Percentiles rank a stretch among this genome's conserved stretches.
Evolutionary conservation across 2,888 invertebrate species (phyloP).

Genomic region (Gnatocerus cornutus): DNA sequence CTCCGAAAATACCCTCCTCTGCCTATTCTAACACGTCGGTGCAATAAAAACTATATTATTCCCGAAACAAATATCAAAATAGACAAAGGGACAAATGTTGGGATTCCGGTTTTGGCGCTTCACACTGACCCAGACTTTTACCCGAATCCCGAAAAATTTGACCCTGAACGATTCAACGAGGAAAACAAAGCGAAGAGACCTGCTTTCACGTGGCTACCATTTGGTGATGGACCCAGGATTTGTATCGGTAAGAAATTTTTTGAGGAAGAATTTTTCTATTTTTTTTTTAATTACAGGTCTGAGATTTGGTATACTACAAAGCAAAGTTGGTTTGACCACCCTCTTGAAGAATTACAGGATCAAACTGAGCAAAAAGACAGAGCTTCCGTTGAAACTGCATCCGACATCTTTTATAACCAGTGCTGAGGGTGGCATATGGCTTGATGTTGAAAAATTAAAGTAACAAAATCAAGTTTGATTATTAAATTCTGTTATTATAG

Average conservation of each 20-base stretch:
- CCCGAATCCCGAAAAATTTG: constrained; percentile 48
- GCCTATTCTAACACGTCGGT: constrained; percentile 53
- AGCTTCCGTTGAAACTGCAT: constrained; percentile 47
- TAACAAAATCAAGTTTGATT: background rate
- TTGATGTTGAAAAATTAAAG: constrained; percentile 47
- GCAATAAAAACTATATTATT: constrained; percentile 58
- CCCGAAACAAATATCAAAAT: constrained; percentile 61
- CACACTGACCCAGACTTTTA: constrained; percentile 51
- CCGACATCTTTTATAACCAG: constrained; percentile 50
- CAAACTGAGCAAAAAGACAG: constrained; percentile 53
- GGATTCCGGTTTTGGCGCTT: constrained; percentile 53
- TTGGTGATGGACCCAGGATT: constrained; percentile 22
- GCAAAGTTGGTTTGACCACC: constrained; percentile 45
- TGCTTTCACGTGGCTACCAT: constrained; percentile 3
- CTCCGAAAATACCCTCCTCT: constrained; percentile 65
- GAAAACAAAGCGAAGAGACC: constrained; percentile 31
- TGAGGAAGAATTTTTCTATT: background rate
- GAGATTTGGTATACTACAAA: constrained; percentile 5
- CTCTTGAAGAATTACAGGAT: constrained; percentile 55
- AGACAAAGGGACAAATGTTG: constrained; percentile 63
- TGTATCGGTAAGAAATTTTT: background rate
- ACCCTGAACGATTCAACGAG: constrained; percentile 50
- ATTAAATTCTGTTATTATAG: too few species aligned
- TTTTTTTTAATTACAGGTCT: background rate
- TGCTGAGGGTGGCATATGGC: constrained; percentile 57